A percentile compares a stretch with the other conserved stretches of the same genome.
Conservation (phyloP, 2,888 invertebrate species). For the Eudemis profundana region DNA sequence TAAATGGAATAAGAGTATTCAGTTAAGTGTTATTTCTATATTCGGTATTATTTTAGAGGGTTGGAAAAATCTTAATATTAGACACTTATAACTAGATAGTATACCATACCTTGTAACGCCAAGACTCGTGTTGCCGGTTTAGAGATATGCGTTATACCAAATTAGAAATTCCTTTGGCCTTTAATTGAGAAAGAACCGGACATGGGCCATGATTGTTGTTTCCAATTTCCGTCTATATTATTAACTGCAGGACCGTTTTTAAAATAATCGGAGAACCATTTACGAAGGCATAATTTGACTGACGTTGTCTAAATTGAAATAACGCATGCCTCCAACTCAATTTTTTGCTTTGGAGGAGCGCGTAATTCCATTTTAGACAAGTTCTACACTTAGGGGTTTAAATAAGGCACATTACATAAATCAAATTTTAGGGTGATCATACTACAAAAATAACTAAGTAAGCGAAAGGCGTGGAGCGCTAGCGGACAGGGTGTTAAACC, state of each 20-base stretch:
- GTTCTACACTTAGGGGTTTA: too few relatives aligned
- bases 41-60: background rate
- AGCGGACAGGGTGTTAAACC: slow-evolving; percentile 45
- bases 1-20: background rate
- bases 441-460: slow-evolving; percentile 43
- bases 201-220: background rate
- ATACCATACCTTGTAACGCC: slow-evolving; percentile 15
- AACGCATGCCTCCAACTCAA: too few relatives aligned
- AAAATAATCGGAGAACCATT: too few relatives aligned
- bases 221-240: too few relatives aligned
- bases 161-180: too few relatives aligned
- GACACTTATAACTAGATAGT: background rate
- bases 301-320: too few relatives aligned
- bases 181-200: background rate
- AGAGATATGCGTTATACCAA: too few relatives aligned
- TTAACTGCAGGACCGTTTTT: too few relatives aligned
- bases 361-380: too few relatives aligned
- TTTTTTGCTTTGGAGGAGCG: too few relatives aligned
- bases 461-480: slow-evolving; percentile 47
- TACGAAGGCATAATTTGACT: too few relatives aligned
- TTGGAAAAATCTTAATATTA: background rate
- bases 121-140: background rate
- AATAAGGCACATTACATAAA: too few relatives aligned
- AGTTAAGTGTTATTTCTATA: background rate
- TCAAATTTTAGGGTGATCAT: background rate